A percentile compares a stretch with the other conserved stretches of the same genome.
These are phyloP conservation scores for Tineola bisselliella DNA, from an alignment of 2,888 invertebrate species.

Conservation along the genomic window DNA sequence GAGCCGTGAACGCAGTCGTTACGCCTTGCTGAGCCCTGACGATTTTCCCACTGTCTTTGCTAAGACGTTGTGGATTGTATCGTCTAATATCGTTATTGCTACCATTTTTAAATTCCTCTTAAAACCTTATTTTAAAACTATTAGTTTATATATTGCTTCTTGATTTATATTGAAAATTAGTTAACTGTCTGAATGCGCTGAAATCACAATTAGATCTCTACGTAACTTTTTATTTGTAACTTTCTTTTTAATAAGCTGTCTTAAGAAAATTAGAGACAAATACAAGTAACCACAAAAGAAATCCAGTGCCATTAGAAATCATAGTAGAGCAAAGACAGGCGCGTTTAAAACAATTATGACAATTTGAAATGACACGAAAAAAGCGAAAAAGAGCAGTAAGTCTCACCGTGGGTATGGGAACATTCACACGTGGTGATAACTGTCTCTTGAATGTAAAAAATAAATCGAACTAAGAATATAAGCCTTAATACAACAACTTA, in stretches of 20 bases:
- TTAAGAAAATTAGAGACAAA: constrained; percentile 7
- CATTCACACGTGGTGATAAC: constrained; percentile 61
- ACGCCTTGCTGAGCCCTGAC: constrained; percentile 46
- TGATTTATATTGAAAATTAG: too few relatives aligned
- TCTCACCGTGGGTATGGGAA: constrained; percentile 63
- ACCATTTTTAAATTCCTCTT: neutral
- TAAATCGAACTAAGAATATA: neutral
- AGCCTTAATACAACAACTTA: neutral
- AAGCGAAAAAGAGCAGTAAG: constrained; percentile 13
- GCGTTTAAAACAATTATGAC: constrained; percentile 25
- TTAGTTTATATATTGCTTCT: too few relatives aligned
- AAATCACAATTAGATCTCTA: too few relatives aligned
- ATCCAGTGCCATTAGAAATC: constrained; percentile 3
- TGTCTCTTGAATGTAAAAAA: constrained; percentile 28
- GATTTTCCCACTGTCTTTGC: constrained; percentile 50
- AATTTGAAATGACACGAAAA: constrained; percentile 29
- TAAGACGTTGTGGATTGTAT: neutral
- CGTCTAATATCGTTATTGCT: constrained; percentile 1
- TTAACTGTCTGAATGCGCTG: too few relatives aligned
- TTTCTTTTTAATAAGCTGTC: neutral
- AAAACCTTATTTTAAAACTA: neutral
- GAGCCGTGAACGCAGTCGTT: constrained; percentile 26
- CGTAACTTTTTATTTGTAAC: too few relatives aligned
- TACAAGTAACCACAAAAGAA: neutral
- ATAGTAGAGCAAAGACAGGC: constrained; percentile 2